Base-by-base conservation (phyloP, 2,797 vertebrate genomes). In the Carduelis carduelis region DNA sequence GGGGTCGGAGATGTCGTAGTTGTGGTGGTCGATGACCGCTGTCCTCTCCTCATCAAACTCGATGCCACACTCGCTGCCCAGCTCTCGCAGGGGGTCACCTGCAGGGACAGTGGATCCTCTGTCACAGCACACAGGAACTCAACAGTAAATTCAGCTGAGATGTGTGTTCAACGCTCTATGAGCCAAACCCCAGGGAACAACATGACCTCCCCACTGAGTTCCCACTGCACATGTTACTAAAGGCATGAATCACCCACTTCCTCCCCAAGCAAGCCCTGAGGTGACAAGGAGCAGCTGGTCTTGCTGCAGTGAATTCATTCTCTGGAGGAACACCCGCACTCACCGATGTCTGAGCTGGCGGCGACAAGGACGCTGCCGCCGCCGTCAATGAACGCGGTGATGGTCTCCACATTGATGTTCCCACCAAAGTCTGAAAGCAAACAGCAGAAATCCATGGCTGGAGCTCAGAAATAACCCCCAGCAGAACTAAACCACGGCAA, bases 1-100 rank as follows among this genome's bases (percentile, higher is more conserved):
- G 1, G 98, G 98, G 93, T 99, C 99, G 0, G 99, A 99, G 72
- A 99, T 60, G 7, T 99, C 99, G 1, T 98, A 99, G 98, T 99
- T 99, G 97, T 99, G 99, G 94, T 99, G 99, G 97, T 99, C 99
- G 30, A 99, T 99, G 72, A 99, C 99, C 0, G 98, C 98, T 1
- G 99, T 99, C 96, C 98, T 99, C 75, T 99, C 99, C 93, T 99
- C 99, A 35, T 99, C 99, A 59, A 99, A 99, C 97, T 99, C 99
- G 3, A 99, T 99, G 17, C 99, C 99, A 34, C 99, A 99, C 96
- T 99, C 99, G 3, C 99, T 99, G 59, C 99, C 99, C 96, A 99
- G 97, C 97, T 99, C 99, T 63, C 99, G 98, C 90, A 99, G 97
- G 3, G 99, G 99, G 95, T 99, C 99, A 8, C 99, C 99, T 99